Conservation (phyloP, 2,888 invertebrate species). For the Drosophila prolongata region DNA sequence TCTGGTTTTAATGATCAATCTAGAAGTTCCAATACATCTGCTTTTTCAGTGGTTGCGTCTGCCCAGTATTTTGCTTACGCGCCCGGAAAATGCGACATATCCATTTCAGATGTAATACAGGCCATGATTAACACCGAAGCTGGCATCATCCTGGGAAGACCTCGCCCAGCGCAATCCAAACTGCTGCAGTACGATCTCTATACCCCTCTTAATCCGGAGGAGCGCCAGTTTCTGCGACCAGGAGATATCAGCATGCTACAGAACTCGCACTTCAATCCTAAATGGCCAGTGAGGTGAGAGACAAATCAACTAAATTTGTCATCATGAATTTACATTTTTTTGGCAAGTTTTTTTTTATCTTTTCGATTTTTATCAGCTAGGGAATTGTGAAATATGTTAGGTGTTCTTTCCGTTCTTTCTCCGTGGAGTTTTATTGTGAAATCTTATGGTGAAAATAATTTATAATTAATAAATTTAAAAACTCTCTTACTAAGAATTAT, state of each 20-base stretch:
- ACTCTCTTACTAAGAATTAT: no score
- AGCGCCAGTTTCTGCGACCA: conserved; percentile 61
- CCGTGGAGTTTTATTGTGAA: no score
- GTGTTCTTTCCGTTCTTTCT: no score
- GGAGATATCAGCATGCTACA: conserved; percentile 64
- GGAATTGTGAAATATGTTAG: no score
- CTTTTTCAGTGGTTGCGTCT: conserved; percentile 15
- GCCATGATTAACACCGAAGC: conserved; percentile 65
- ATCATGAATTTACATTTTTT: no score
- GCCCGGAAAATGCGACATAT: conserved; percentile 71
- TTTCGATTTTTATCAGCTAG: no score
- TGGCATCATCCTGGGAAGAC: conserved; percentile 50
- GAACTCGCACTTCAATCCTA: conserved; percentile 74
- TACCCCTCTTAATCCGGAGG: conserved; percentile 68
- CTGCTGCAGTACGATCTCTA: conserved; percentile 77
- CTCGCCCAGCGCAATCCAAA: conserved; percentile 50
- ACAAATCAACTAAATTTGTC: not conserved
- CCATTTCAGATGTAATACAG: conserved; percentile 65
- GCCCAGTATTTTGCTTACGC: conserved; percentile 67
- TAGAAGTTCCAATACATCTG: not conserved
- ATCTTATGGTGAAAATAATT: no score
- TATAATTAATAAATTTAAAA: no score
- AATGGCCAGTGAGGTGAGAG: conserved; percentile 80
- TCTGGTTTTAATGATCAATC: conserved; percentile 5
- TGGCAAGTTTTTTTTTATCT: no score